These are phyloP conservation scores for Pseudochirops corinnae DNA, from an alignment of 2,797 vertebrate genomes.

Conservation along the genomic window DNA sequence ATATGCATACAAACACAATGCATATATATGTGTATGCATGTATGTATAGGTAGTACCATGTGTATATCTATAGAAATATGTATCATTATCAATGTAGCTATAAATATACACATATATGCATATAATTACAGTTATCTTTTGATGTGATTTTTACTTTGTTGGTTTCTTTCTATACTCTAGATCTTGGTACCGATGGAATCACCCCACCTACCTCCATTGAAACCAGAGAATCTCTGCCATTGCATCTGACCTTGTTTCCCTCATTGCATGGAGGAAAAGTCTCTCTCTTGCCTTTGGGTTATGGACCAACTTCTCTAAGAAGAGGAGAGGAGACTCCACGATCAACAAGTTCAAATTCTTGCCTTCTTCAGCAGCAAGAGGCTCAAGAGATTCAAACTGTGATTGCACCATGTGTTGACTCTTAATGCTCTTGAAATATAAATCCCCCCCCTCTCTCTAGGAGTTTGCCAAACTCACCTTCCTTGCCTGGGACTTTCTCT, in stretches of 20 bases:
- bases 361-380: conserved; percentile 68
- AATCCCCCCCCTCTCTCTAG: background rate
- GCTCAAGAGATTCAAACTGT: conserved; percentile 75
- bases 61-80: background rate
- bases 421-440: conserved; percentile 53
- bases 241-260: conserved; percentile 20
- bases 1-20: background rate
- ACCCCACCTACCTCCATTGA: conserved; percentile 94
- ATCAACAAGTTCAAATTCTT: conserved; percentile 29
- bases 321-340: conserved; percentile 46
- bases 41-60: background rate
- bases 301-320: conserved; percentile 70
- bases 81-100: background rate
- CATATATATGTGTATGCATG: background rate
- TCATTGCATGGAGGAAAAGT: conserved; percentile 46
- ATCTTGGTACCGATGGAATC: conserved; percentile 96
- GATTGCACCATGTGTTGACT: conserved; percentile 67
- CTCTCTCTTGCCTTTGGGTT: conserved; percentile 51
- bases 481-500: conserved; percentile 63
- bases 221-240: conserved; percentile 42
- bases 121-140: background rate
- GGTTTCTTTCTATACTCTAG: conserved; percentile 83
- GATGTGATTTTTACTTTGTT: background rate
- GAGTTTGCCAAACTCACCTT: conserved; percentile 45
- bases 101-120: background rate